Evolutionary conservation across 2,797 vertebrate species (phyloP), one percentile per base, ranked within the genome.

Genomic region (Leptoclinus maculatus): DNA sequence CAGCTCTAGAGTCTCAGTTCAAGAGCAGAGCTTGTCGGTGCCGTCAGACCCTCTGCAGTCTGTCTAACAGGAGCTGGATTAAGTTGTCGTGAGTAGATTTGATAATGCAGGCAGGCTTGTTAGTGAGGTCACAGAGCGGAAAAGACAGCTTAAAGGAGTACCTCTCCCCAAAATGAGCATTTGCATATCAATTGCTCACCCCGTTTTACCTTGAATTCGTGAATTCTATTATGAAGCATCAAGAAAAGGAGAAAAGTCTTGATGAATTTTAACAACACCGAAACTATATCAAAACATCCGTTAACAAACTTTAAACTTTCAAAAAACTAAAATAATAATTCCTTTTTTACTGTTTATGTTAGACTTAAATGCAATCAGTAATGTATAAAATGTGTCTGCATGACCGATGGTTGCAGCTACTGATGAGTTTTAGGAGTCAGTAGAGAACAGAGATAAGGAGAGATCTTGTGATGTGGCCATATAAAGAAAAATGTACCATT

Each of bases 61-160:
- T 65, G 73, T 74, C 71, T 4, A 17, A 49, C 71, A 49, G 77
- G 47, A 60, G 36, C 64, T 36, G 82, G 83, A 87, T 87, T 83
- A 86, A 70, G 74, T 47, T 19, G 78, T 79, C 78, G 63, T 7
- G 25, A 70, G 71, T 25, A 51, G 25, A 43, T 54, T 74, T 75
- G 51, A 74, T 68, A 38, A 53, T 60, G 66, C 27, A 5, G 71
- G 21, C 5, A 34, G 16, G 29, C 27, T 80, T 78, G 69, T 76
- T 74, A 53, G 27, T 47, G 78, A 71, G 13, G 71, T 34, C 63
- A 16, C 3, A 17, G 69, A 62, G 70, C 8, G 51, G 71, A 65
- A 69, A 64, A 76, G 11, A 69, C 21, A 23, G 29, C 29, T 32
- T 57, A 32, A 57, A 34, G 32, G 32, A 34, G 32, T 34, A 34